A percentile compares a stretch with the other conserved stretches of the same genome.
Evolutionary conservation across 35 echinoderm and acorn worm genomes (phyloP).

Genomic region (Diadema setosum): DNA sequence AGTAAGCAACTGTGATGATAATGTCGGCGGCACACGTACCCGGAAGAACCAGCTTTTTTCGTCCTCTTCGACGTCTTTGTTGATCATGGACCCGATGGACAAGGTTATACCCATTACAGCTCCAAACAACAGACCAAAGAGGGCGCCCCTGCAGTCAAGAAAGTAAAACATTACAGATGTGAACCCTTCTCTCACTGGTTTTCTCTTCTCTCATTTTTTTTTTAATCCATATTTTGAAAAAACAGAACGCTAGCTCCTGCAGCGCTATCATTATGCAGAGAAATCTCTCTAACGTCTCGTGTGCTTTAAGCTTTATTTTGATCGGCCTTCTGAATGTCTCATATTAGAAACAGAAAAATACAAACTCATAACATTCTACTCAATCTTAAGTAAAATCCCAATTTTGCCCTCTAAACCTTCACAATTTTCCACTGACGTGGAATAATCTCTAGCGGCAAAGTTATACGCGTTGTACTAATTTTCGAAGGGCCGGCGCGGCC

Average conservation of each 20-base stretch:
- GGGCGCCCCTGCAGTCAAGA: background rate
- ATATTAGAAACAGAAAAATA: too few relatives aligned
- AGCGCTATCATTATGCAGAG: background rate
- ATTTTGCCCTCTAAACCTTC: too few relatives aligned
- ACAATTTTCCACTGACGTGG: too few relatives aligned
- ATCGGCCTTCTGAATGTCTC: background rate
- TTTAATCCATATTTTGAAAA: background rate
- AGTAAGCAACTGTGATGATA: background rate
- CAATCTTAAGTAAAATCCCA: too few relatives aligned
- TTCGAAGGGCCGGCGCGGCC: too few relatives aligned
- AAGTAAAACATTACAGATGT: background rate
- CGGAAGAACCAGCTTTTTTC: background rate
- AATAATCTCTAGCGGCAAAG: too few relatives aligned
- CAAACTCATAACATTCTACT: too few relatives aligned
- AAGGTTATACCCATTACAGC: background rate
- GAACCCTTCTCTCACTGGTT: background rate
- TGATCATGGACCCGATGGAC: background rate
- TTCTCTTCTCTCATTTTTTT: background rate
- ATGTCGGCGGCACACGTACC: background rate
- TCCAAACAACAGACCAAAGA: background rate
- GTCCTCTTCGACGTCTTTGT: background rate
- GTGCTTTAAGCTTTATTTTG: background rate
- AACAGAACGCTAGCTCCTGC: background rate
- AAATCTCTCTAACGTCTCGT: background rate
- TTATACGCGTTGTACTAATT: too few relatives aligned